Base-by-base conservation (phyloP, 1,140 invertebrate species). In the Notospermus geniculatus region DNA sequence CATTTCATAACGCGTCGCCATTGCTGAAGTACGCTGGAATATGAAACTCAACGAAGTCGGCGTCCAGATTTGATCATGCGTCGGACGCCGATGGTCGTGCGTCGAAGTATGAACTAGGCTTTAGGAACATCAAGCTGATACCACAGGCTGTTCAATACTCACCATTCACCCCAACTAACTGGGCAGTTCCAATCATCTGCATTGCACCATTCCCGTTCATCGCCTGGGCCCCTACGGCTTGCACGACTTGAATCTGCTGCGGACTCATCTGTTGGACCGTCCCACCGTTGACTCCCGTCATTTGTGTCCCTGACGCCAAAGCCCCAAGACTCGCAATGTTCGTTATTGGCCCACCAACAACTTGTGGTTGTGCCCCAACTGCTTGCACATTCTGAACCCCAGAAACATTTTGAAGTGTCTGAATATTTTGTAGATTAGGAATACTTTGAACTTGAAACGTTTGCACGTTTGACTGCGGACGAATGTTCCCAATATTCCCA, bases 101-200 rank as follows among this genome's bases (percentile, higher is more conserved):
- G n/a, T n/a, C n/a, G n/a, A n/a, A n/a, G n/a, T n/a, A n/a, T n/a
- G n/a, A n/a, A n/a, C n/a, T n/a, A n/a, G n/a, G n/a, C n/a, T n/a
- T n/a, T n/a, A n/a, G 50, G 27, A 55, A 27, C 28, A 9, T 55
- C 2, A 5, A 19, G 9, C 9, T 7, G 19, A 55, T 23, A 5
- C 89, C 89, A 91, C 74, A 90, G 4, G 32, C 32, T 36, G 4
- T 36, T 36, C 5, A 36, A 36, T 7, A 36, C 4, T 36, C 4
- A 7, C 15, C 36, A n/a, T 45, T 57, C 72, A 72, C 66, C 79
- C 76, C 74, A 56, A 79, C 73, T 36, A 79, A 74, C 60, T 80
- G 76, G n/a, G 77, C 67, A 29, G 74, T 77, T n/a, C 69, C 69
- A 19, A 76, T 75, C 19, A 73, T 66, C 59, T 79, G 76, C 19